phyloP scores from a whole-genome alignment of 2,888 invertebrate species.

The Drosophila limbata region DNA sequence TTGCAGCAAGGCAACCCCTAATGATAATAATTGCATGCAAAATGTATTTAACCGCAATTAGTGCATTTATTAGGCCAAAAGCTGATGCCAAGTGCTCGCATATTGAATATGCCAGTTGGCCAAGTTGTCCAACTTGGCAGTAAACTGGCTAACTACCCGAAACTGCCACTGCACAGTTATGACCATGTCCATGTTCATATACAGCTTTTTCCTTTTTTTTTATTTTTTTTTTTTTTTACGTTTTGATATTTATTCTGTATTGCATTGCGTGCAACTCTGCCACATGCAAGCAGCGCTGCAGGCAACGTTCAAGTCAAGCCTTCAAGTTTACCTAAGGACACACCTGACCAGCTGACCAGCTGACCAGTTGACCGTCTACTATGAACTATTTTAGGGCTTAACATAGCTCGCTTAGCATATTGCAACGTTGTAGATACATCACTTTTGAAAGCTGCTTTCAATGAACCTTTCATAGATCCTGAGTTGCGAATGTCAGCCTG shows the following conservation, averaged over 20 bases:
- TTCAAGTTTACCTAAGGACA: conserved; percentile 64
- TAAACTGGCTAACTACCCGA: conserved; percentile 14
- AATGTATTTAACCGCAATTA: conserved; percentile 85
- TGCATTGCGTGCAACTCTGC: conserved; percentile 57
- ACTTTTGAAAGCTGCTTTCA: neutral
- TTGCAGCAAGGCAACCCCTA: conserved; percentile 65
- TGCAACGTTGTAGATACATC: neutral
- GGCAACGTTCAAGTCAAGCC: conserved; percentile 52
- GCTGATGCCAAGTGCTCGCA: conserved; percentile 61
- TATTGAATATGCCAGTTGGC: conserved; percentile 65
- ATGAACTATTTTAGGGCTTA: neutral
- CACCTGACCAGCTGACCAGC: conserved; percentile 18
- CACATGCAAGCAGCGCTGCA: conserved; percentile 55
- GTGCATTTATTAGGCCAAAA: conserved; percentile 84
- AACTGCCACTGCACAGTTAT: conserved; percentile 41
- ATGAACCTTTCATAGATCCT: neutral
- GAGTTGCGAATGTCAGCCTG: neutral
- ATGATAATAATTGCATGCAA: conserved; percentile 80
- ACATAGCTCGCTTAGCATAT: neutral
- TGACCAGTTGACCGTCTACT: neutral
- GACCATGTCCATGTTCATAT: conserved; percentile 42
- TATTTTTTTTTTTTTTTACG: neutral
- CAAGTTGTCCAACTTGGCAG: conserved; percentile 32
- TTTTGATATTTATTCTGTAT: neutral
- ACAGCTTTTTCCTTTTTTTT: conserved; percentile 15